Base-by-base conservation (phyloP, 2,888 invertebrate genomes). In the Diaphora mendica region DNA sequence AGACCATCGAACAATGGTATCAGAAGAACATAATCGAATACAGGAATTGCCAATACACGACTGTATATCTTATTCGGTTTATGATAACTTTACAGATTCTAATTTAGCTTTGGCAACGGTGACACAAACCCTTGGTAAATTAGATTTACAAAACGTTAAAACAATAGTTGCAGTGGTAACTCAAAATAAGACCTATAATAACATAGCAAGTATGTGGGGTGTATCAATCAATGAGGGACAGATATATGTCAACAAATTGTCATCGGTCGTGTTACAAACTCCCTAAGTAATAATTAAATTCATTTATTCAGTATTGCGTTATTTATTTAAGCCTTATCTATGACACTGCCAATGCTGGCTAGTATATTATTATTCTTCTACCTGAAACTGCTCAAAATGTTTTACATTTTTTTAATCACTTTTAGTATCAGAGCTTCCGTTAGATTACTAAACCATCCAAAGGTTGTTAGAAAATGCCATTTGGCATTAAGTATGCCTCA, bases 181-280 rank as follows among this genome's bases (percentile, higher is more conserved):
- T 74, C 48, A 68, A 68, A 67, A 66, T 11, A 33, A 51, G 2
- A 33, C 33, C 20, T 15, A 23, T 35, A 39, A 11, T 13, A 64
- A 68, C 17, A 71, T 62, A 3, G 78, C 77, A 48, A 73, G 64
- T 9, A 74, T 84, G 70, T 82, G 79, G 78, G 75, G 80, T 70
- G 69, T 84, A n/a, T 74, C 82, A 17, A 30, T 84, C 7, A 78
- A 80, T 73, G 51, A 80, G 44, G 84, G 84, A 55, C 77, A 79
- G 64, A 70, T 71, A 7, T 75, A 72, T 33, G 68, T 77, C 13
- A 77, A 78, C 70, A 68, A 77, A 71, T 64, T 80, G 20, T 75
- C 75, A 55, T 70, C 77, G 26, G 65, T 33, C 20, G 20, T 76
- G 66, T 59, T 78, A 67, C 73, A 64, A 55, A 69, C 35, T n/a